These are phyloP conservation scores for Symphodus melops DNA, from an alignment of 2,113 vertebrate species.

Conservation along the genomic window DNA sequence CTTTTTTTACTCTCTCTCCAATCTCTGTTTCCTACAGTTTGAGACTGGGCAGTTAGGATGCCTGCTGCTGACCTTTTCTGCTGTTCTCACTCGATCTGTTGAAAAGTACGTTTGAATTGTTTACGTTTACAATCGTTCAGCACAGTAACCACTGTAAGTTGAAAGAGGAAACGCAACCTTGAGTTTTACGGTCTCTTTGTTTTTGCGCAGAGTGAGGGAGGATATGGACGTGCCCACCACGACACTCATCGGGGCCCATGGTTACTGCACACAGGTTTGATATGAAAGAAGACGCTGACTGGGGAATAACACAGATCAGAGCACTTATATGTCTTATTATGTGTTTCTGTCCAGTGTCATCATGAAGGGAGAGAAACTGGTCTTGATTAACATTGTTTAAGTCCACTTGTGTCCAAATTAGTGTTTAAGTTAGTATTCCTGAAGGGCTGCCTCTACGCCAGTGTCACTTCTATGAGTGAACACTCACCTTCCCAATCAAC, in stretches of 20 bases:
- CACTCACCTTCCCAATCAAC: background rate
- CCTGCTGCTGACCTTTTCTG: constrained; percentile 90
- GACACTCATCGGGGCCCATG: constrained; percentile 91
- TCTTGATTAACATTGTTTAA: background rate
- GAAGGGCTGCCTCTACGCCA: background rate
- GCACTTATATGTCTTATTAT: background rate
- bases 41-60: constrained; percentile 89
- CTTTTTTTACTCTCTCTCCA: background rate
- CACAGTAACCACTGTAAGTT: background rate
- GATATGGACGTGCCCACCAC: constrained; percentile 92
- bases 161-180: background rate
- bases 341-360: no score
- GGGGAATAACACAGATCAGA: background rate
- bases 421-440: background rate
- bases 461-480: background rate
- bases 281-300: background rate
- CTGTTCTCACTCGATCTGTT: constrained; percentile 90
- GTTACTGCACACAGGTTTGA: constrained; percentile 95
- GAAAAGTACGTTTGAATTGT: constrained; percentile 83
- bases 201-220: constrained; percentile 83
- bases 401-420: background rate
- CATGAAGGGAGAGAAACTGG: background rate
- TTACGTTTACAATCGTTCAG: background rate
- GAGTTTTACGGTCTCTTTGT: constrained; percentile 4
- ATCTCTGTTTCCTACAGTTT: constrained; percentile 82